Base-by-base conservation (phyloP, 2,113 vertebrate genomes). In the Brachypteracias leptosomus region DNA sequence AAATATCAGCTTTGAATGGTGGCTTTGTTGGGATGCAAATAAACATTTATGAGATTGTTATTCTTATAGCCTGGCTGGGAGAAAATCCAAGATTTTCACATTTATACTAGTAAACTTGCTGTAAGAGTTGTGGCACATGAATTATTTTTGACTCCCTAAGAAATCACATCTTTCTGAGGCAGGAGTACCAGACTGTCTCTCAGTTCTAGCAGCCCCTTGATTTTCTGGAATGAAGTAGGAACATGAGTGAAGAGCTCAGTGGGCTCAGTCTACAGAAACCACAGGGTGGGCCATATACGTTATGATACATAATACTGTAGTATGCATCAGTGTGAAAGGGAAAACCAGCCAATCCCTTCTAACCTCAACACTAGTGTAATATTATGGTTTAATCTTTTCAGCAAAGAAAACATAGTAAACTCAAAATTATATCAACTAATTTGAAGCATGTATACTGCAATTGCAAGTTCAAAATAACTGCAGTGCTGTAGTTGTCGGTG, bases 21-120 rank as follows among this genome's bases (percentile, higher is more conserved):
- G 35, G 35, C 36, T 85, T 87, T 87, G 33, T 90, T 89, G 77
- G 77, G 38, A 81, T 77, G 22, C n/a, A 94, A 71, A 85, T 73
- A 97, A 96, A 97, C 70, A 78, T 95, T 93, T 97, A 93, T 92
- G 89, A 95, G 88, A 87, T 77, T 75, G 24, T 67, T 95, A 89
- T 95, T 96, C 78, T 95, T 87, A 84, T 13, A 90, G 67, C 49
- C 88, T 93, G 15, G 44, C 82, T 97, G 93, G 88, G 71, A 95
- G 68, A 85, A 92, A 66, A 75, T 91, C 85, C 95, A 96, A 72
- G 68, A 77, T 82, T 94, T 76, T 89, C 33, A 42, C 58, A 83
- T 80, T 88, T 83, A 66, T 59, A 57, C 24, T 46, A 26, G 36
- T 35, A 74, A 71, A 67, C 16, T 31, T 61, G 8, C 11, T 62